A percentile compares a stretch with the other conserved stretches of the same genome.
phyloP scores from a whole-genome alignment of 2,888 invertebrate species.

The Seira sanloemensis region DNA sequence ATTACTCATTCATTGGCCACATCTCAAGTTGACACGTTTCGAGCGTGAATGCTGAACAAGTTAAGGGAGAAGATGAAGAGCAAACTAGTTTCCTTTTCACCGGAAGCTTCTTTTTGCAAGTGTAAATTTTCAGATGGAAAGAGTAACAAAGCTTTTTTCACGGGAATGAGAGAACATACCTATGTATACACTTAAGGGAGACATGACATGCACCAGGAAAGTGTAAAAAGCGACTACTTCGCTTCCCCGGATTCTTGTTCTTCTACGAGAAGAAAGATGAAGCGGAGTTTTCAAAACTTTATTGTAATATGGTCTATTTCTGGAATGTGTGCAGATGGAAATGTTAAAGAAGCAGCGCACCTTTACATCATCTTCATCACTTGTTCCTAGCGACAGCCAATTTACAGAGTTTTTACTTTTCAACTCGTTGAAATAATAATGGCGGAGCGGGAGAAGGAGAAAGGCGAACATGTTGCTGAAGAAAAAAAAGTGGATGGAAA shows the following conservation, averaged over 20 bases:
- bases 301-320: too few species aligned
- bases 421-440: slow-evolving; percentile 14
- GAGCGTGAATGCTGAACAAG: slow-evolving; percentile 22
- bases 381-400: slow-evolving; percentile 35
- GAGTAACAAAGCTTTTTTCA: not conserved
- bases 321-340: too few species aligned
- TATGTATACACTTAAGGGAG: slow-evolving; percentile 17
- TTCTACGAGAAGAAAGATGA: too few species aligned
- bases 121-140: slow-evolving; percentile 42
- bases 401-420: slow-evolving; percentile 47
- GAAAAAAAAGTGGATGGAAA: not conserved
- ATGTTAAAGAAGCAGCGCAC: too few species aligned
- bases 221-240: slow-evolving; percentile 38
- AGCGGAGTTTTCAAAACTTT: too few species aligned
- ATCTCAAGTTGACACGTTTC: slow-evolving; percentile 43
- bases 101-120: slow-evolving; percentile 35
- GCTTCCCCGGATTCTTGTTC: too few species aligned
- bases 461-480: not conserved
- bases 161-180: not conserved
- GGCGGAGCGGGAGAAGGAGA: not conserved
- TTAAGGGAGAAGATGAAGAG: slow-evolving; percentile 16
- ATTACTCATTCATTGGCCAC: slow-evolving; percentile 42
- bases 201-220: slow-evolving; percentile 48
- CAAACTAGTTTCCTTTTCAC: slow-evolving; percentile 1
- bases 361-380: not conserved